These are phyloP conservation scores for Macroteleia sp. DNA, from an alignment of 2,888 invertebrate species.

Conservation along the genomic window DNA sequence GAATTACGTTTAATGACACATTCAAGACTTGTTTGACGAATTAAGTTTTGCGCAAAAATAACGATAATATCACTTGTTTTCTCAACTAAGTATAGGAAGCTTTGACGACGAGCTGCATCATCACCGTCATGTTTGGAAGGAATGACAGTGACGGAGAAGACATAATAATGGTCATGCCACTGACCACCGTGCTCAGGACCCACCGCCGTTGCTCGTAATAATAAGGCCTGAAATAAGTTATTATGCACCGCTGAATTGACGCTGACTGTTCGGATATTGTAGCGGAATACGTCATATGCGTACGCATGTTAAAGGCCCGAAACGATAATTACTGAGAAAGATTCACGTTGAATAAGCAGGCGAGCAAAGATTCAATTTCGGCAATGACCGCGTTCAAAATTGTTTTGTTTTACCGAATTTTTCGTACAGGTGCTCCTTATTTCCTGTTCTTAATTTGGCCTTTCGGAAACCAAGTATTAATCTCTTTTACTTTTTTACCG, in stretches of 20 bases:
- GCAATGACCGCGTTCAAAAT: slow-evolving; percentile 27
- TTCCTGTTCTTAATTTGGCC: too few relatives aligned
- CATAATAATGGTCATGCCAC: slow-evolving; percentile 73
- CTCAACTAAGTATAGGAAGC: slow-evolving; percentile 19
- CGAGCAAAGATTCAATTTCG: slow-evolving; percentile 60
- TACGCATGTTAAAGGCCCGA: slow-evolving; percentile 51
- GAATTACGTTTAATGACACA: slow-evolving; percentile 24
- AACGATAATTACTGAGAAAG: slow-evolving; percentile 70
- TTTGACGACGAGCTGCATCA: slow-evolving; percentile 51
- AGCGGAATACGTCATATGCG: slow-evolving; percentile 50
- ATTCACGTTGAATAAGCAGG: slow-evolving; percentile 43
- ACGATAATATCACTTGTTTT: slow-evolving; percentile 37
- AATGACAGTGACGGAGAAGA: slow-evolving; percentile 67
- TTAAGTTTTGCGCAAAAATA: slow-evolving; percentile 34
- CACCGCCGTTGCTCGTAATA: slow-evolving; percentile 76
- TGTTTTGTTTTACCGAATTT: too few relatives aligned
- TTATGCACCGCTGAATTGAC: slow-evolving; percentile 73
- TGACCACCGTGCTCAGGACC: slow-evolving; percentile 65
- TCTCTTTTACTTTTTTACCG: too few relatives aligned
- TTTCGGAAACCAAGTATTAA: too few relatives aligned
- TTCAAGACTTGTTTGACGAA: slow-evolving; percentile 14
- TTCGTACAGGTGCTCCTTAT: too few relatives aligned
- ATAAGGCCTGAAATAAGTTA: slow-evolving; percentile 78
- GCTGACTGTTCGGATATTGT: slow-evolving; percentile 66
- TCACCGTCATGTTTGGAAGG: slow-evolving; percentile 42